Conservation (phyloP, 2,888 invertebrate species). For the Callosobruchus maculatus region DNA sequence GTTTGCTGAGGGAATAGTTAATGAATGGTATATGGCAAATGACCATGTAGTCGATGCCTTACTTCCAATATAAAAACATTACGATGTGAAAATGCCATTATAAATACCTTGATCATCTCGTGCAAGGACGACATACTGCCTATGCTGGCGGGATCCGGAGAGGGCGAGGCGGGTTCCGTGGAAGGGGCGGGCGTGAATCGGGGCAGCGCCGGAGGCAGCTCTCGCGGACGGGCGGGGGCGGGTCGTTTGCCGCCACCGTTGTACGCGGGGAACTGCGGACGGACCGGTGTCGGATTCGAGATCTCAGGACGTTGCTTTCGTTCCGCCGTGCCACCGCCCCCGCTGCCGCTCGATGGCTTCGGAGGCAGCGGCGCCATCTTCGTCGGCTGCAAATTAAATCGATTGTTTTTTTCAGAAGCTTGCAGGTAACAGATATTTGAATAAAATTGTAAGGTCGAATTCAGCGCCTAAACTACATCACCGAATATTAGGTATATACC, state of each 20-base stretch:
- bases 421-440: too few species aligned
- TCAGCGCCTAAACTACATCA: too few species aligned
- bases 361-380: slow-evolving; percentile 59
- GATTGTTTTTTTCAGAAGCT: too few species aligned
- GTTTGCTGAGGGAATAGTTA: too few species aligned
- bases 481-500: too few species aligned
- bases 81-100: too few species aligned
- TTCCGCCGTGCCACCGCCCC: slow-evolving; percentile 39
- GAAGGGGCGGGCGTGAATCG: slow-evolving; percentile 52
- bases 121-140: slow-evolving; percentile 77
- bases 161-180: slow-evolving; percentile 41
- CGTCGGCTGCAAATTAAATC: slow-evolving; percentile 25
- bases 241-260: slow-evolving; percentile 51
- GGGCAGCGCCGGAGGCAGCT: slow-evolving; percentile 59
- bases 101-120: slow-evolving; percentile 68
- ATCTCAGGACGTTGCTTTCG: slow-evolving; percentile 43
- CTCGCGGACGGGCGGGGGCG: slow-evolving; percentile 57
- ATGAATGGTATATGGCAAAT: too few species aligned
- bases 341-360: neutral
- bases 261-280: slow-evolving; percentile 51
- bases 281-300: slow-evolving; percentile 47
- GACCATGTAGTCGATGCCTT: too few species aligned
- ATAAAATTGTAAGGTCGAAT: too few species aligned
- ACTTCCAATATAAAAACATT: too few species aligned
- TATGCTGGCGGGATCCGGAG: slow-evolving; percentile 61